Percentiles rank a stretch among this genome's conserved stretches.
Evolutionary conservation across 2,113 vertebrate species (phyloP).

Genomic region (Platichthys flesus): DNA sequence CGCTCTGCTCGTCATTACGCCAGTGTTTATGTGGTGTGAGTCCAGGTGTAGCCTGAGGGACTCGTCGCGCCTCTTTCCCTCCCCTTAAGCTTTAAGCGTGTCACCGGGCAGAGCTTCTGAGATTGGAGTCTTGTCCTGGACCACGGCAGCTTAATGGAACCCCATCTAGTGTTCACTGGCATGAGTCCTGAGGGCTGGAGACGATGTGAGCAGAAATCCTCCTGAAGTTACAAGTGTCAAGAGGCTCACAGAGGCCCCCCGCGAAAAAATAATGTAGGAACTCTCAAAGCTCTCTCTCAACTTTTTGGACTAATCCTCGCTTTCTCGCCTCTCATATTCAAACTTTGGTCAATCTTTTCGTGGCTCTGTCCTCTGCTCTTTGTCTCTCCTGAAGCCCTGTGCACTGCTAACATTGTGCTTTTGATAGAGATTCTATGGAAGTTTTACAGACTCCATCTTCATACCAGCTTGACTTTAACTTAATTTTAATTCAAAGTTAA

Average conservation of each 20-base stretch:
- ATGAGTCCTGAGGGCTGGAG: constrained; percentile 78
- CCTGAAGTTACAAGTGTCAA: constrained; percentile 81
- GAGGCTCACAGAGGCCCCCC: constrained; percentile 73
- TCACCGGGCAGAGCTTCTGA: constrained; percentile 88
- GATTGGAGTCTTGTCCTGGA: constrained; percentile 85
- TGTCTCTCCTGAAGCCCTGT: constrained; percentile 53
- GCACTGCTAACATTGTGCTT: constrained; percentile 53
- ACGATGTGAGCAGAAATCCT: constrained; percentile 72
- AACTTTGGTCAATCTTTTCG: constrained; percentile 50
- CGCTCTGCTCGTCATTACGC: constrained; percentile 91
- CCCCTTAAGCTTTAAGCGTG: constrained; percentile 88
- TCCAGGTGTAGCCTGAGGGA: constrained; percentile 93
- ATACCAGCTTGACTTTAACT: constrained; percentile 72
- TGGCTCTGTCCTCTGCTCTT: constrained; percentile 57
- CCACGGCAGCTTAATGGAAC: constrained; percentile 90
- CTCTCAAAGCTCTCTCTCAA: constrained; percentile 65
- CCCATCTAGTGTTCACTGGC: constrained; percentile 95
- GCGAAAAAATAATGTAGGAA: constrained; percentile 83
- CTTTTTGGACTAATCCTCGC: constrained; percentile 60
- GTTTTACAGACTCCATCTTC: constrained; percentile 65
- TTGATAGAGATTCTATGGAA: constrained; percentile 52
- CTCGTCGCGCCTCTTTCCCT: constrained; percentile 71
- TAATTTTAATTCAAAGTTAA: constrained; percentile 75
- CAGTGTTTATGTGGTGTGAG: constrained; percentile 94
- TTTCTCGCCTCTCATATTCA: constrained; percentile 62